These are phyloP conservation scores for Stylophora pistillata DNA, from an alignment of 64 coral and sea anemone genomes.

Conservation along the genomic window DNA sequence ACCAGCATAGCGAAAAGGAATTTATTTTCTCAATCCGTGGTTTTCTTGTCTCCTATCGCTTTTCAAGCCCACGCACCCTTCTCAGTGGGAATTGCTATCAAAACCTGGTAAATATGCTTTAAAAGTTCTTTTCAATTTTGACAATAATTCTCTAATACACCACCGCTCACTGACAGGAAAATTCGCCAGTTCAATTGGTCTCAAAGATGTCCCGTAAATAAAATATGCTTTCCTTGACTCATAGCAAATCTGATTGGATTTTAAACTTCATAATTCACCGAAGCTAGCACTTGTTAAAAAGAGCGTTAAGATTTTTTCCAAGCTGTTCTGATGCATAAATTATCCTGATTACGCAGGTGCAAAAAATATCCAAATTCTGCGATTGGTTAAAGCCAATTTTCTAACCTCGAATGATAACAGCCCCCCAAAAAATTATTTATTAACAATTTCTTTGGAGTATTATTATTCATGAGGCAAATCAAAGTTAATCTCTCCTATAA, in stretches of 20 bases:
- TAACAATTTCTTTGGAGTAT: background rate
- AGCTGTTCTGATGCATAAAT: background rate
- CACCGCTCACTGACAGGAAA: background rate
- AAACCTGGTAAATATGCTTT: background rate
- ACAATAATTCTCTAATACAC: background rate
- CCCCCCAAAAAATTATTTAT: slow-evolving; percentile 16
- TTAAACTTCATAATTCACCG: background rate
- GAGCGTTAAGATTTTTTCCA: background rate
- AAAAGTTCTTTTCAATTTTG: background rate
- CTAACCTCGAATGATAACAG: background rate
- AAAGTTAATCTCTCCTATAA: slow-evolving; percentile 22
- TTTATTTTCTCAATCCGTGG: background rate
- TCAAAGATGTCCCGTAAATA: background rate
- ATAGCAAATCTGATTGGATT: background rate
- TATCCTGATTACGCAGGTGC: background rate
- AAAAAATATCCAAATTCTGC: slow-evolving; percentile 1
- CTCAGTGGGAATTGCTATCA: slow-evolving; percentile 8
- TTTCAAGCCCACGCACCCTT: background rate
- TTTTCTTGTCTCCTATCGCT: slow-evolving; percentile 35
- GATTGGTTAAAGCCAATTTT: slow-evolving; percentile 18
- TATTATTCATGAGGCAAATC: slow-evolving; percentile 22
- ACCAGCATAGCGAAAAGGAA: slow-evolving; percentile 3
- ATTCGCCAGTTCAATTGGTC: background rate
- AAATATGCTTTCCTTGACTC: background rate
- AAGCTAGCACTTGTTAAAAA: background rate